Percentiles rank a stretch among this genome's conserved stretches.
Evolutionary conservation across 2,113 vertebrate genomes (phyloP).

Genomic region (Macrotus californicus): DNA sequence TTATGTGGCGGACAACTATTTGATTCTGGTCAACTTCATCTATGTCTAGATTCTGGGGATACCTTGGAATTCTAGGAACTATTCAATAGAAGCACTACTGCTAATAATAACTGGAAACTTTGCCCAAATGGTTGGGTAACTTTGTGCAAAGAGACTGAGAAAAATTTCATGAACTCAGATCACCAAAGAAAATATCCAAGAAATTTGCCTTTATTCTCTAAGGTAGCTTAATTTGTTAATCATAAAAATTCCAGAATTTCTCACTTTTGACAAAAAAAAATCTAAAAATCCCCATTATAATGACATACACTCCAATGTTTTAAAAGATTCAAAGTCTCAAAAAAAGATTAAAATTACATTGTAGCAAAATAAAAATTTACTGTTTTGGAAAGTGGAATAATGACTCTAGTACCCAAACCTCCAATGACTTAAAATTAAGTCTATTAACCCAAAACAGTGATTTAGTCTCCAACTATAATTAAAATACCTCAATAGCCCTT

Average conservation of each 20-base stretch:
- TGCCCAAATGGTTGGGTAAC: neutral
- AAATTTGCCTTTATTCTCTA: neutral
- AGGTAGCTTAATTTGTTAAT: neutral
- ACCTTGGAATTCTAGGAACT: neutral
- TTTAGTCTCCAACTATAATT: neutral
- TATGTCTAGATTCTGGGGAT: neutral
- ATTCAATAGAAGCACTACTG: neutral
- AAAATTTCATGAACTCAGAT: neutral
- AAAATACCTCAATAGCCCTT: neutral
- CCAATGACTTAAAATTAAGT: neutral
- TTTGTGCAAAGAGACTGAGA: neutral
- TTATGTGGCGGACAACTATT: neutral
- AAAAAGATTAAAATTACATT: neutral
- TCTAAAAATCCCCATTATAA: neutral
- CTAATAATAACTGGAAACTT: neutral
- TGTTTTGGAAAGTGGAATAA: neutral
- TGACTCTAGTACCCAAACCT: neutral
- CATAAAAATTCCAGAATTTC: neutral
- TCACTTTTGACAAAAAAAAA: neutral
- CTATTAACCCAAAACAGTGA: neutral
- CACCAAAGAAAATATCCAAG: neutral
- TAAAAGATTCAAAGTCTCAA: too few relatives aligned
- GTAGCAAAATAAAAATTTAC: neutral
- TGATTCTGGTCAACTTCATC: neutral
- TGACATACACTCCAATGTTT: neutral